phyloP scores from a whole-genome alignment of 2,888 invertebrate species.

The Leptopilina drosophilae region DNA sequence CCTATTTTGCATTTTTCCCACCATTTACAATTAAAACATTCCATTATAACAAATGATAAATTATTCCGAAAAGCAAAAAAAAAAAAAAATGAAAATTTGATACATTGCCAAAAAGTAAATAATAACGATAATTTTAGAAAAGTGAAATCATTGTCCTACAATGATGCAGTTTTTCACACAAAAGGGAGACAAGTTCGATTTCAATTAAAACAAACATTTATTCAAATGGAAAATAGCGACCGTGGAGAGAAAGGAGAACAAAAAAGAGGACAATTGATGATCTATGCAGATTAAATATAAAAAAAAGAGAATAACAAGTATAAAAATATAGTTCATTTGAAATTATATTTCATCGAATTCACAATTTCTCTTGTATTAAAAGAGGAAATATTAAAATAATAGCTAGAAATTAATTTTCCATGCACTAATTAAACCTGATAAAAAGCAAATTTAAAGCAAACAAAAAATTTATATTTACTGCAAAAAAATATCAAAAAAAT shows the following conservation, averaged over 20 bases:
- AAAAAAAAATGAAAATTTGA: neutral
- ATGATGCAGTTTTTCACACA: slow-evolving; percentile 16
- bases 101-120: neutral
- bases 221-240: slow-evolving; percentile 26
- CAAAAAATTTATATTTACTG: neutral
- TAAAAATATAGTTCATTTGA: neutral
- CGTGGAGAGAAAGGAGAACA: slow-evolving; percentile 18
- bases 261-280: slow-evolving; percentile 27
- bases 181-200: slow-evolving; percentile 8
- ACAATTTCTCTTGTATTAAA: neutral
- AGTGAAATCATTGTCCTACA: slow-evolving; percentile 18
- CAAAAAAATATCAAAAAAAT: neutral
- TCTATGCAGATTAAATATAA: slow-evolving; percentile 8
- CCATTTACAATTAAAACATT: too few relatives aligned
- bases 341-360: neutral
- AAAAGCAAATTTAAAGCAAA: neutral
- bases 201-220: slow-evolving; percentile 38
- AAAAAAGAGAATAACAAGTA: neutral
- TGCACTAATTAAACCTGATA: neutral
- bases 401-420: neutral
- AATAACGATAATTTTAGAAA: neutral
- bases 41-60: too few relatives aligned
- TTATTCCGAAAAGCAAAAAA: too few relatives aligned
- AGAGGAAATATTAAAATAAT: neutral
- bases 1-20: too few relatives aligned